Percentiles rank a stretch among this genome's conserved stretches.
These are phyloP conservation scores for Gracilinanus agilis DNA, from an alignment of 2,113 vertebrate genomes.

Conservation along the genomic window DNA sequence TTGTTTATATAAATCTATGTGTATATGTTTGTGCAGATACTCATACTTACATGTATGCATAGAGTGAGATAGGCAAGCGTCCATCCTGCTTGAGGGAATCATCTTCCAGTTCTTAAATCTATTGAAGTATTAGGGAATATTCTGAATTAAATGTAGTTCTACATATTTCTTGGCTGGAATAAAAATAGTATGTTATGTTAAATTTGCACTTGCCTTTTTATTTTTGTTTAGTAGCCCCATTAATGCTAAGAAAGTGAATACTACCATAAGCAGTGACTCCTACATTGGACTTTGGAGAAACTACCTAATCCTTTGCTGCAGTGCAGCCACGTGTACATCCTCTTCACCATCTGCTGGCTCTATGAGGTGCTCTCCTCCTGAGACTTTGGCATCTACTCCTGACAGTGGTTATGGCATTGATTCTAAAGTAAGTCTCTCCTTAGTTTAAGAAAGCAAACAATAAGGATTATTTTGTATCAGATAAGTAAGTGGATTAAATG, in stretches of 20 bases:
- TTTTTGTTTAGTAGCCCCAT: conserved; percentile 92
- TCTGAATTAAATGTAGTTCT: background rate
- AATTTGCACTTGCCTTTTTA: background rate
- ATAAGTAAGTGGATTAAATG: background rate
- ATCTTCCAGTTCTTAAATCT: background rate
- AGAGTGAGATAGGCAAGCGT: background rate
- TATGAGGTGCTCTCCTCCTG: conserved; percentile 96
- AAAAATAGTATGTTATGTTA: background rate
- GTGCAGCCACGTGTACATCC: conserved; percentile 89
- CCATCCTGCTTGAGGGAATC: background rate
- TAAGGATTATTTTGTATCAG: background rate
- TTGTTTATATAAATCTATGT: background rate
- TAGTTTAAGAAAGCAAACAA: background rate
- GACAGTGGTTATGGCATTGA: conserved; percentile 98
- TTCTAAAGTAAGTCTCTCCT: conserved; percentile 88
- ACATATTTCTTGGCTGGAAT: background rate
- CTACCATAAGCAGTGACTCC: conserved; percentile 94
- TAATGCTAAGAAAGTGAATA: conserved; percentile 98
- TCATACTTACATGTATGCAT: background rate
- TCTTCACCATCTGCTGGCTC: conserved; percentile 90
- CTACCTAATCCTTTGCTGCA: conserved; percentile 99
- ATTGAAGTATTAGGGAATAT: background rate
- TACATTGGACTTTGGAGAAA: conserved; percentile 98
- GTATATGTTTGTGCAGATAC: background rate
- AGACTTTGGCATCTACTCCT: conserved; percentile 98